Evolutionary conservation across 2,888 invertebrate genomes (phyloP), one percentile per base, ranked within the genome.

Genomic region (Nomada lathburiana): DNA sequence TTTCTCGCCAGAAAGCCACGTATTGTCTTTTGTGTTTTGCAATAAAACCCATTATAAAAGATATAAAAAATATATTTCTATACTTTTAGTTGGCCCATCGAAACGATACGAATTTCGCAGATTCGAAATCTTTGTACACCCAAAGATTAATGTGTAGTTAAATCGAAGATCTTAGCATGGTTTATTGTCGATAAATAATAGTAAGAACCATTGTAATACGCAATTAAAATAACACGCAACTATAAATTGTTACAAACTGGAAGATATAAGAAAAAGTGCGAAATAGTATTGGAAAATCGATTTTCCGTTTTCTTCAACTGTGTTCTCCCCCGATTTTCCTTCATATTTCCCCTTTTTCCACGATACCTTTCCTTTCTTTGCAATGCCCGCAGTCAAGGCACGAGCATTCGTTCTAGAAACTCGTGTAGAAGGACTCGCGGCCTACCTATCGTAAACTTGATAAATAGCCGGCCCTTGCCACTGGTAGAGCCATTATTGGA

Each of bases 401-500:
- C 82, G 73, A 64, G 72, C 79, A 84, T 78, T 85, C 83, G 86
- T 84, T 84, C 79, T 73, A 78, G 78, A 80, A 79, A 42, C 76
- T 75, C 79, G 76, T 80, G 76, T 52, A 63, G 80, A 75, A 83
- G 76, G 83, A 86, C 84, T 82, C 82, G 81, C 82, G 80, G 87
- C 80, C 87, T 82, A 79, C 68, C 84, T 82, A 85, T 83, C 81
- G 73, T 69, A 71, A 86, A 75, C 88, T 88, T 90, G 90, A 91
- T 90, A 90, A 91, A 91, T 89, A 90, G 87, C 87, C 91, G 88
- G 89, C 86, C 85, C 88, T 89, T 72, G 76, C 86, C 88, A 87
- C 85, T 53, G 87, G 78, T 81, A 82, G 84, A 76, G 81, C 90
- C 90, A 90, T 91, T 91, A 91, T 91, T 91, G 91, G 90, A 90